Conservation (phyloP, 2,888 invertebrate genomes). For the Gryllus longicercus region DNA sequence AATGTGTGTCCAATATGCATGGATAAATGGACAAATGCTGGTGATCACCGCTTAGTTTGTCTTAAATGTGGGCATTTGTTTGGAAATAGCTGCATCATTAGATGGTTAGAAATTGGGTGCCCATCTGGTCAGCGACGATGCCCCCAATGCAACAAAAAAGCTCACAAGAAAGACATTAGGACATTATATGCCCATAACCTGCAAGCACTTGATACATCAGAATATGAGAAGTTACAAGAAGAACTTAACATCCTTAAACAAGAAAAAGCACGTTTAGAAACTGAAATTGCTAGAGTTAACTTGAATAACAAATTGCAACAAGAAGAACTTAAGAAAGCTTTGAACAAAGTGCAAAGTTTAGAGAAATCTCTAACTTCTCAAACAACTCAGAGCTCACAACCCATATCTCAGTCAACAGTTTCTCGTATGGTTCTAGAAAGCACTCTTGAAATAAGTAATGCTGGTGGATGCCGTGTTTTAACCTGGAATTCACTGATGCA, state of each 20-base stretch:
- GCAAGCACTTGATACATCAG: constrained; percentile 73
- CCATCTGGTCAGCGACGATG: constrained; percentile 62
- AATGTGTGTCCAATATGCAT: constrained; percentile 83
- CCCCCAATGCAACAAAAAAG: constrained; percentile 83
- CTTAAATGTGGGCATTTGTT: constrained; percentile 91
- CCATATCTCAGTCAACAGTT: neutral
- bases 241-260: constrained; percentile 58
- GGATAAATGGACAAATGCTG: constrained; percentile 82
- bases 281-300: constrained; percentile 59
- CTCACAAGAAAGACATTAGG: constrained; percentile 65
- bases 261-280: constrained; percentile 57
- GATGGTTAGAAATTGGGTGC: constrained; percentile 64
- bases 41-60: constrained; percentile 80
- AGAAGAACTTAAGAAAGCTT: constrained; percentile 39
- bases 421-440: constrained; percentile 51
- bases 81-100: constrained; percentile 73
- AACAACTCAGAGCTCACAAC: neutral
- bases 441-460: constrained; percentile 63
- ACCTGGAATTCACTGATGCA: constrained; percentile 63
- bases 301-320: constrained; percentile 47
- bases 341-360: constrained; percentile 4
- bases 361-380: neutral
- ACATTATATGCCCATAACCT: constrained; percentile 74
- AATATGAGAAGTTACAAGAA: constrained; percentile 61
- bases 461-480: constrained; percentile 75